Evolutionary conservation across 1,140 invertebrate species (phyloP).

Genomic region (Hylaeus volcanicus): DNA sequence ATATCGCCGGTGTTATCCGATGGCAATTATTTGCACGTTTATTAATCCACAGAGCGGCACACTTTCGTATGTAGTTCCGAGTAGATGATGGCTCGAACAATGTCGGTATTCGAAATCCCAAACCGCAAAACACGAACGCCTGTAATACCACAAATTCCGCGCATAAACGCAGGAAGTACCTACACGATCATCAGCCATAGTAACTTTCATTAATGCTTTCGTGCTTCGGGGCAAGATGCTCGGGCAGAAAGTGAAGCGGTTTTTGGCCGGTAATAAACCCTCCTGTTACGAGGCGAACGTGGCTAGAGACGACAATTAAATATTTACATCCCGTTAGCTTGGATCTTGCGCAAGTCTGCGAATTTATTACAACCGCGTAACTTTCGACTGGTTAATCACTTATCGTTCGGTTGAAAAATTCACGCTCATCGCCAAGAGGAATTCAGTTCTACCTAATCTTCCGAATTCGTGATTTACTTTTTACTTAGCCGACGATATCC

Average conservation of each 20-base stretch:
- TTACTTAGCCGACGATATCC: too few species aligned
- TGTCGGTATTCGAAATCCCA: background rate
- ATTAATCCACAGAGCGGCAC: slow-evolving; percentile 4
- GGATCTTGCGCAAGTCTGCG: background rate
- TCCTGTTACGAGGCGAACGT: background rate
- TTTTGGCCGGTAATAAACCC: background rate
- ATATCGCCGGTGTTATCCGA: background rate
- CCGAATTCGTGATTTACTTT: too few species aligned
- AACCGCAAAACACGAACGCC: background rate
- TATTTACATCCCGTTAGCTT: background rate
- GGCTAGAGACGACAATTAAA: background rate
- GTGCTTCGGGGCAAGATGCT: slow-evolving; percentile 5
- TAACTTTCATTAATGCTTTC: slow-evolving; percentile 16
- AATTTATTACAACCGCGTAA: too few species aligned
- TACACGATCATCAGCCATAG: slow-evolving; percentile 10
- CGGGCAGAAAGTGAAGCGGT: background rate
- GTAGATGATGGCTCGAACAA: background rate
- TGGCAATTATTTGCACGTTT: slow-evolving; percentile 2
- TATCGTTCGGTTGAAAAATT: background rate
- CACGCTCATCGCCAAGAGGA: background rate
- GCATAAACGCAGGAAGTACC: background rate
- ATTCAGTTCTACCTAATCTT: too few species aligned
- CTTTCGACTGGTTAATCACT: background rate
- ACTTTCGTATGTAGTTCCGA: slow-evolving; percentile 7
- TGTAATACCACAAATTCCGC: background rate